Evolutionary conservation across 2,888 invertebrate genomes (phyloP).

Genomic region (Nowickia ferox): DNA sequence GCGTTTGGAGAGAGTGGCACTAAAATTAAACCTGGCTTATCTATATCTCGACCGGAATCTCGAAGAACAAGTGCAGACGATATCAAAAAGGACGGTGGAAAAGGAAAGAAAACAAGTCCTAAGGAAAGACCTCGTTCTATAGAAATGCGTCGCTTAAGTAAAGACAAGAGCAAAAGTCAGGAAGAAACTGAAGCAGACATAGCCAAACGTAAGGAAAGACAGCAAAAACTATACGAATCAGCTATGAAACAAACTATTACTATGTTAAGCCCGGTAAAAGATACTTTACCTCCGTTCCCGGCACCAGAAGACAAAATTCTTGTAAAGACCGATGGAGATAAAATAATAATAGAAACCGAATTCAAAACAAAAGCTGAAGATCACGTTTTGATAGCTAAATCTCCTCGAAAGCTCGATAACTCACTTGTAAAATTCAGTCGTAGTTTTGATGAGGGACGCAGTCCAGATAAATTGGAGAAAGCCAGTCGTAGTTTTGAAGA

Average conservation of each 20-base stretch:
- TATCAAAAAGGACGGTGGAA: constrained; percentile 76
- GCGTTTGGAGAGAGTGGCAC: constrained; percentile 75
- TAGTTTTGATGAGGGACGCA: constrained; percentile 86
- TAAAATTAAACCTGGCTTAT: constrained; percentile 76
- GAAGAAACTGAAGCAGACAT: constrained; percentile 89
- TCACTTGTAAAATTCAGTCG: constrained; percentile 86
- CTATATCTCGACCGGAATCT: constrained; percentile 81
- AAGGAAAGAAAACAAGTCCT: constrained; percentile 84
- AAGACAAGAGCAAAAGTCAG: constrained; percentile 88
- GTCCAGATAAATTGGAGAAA: constrained; percentile 84
- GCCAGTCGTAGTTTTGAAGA: constrained; percentile 87
- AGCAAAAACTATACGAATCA: constrained; percentile 90
- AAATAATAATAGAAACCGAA: constrained; percentile 88
- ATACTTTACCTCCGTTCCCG: constrained; percentile 88
- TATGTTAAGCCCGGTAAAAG: constrained; percentile 89
- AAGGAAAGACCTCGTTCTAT: constrained; percentile 89
- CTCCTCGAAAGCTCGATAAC: constrained; percentile 88
- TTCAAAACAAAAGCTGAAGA: constrained; percentile 90
- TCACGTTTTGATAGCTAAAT: constrained; percentile 90
- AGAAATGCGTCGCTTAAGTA: constrained; percentile 84
- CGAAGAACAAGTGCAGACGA: constrained; percentile 85
- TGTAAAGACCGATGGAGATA: constrained; percentile 88
- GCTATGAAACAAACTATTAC: constrained; percentile 90
- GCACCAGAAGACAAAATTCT: constrained; percentile 89
- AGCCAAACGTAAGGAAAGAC: constrained; percentile 89